These are phyloP conservation scores for Melanogrammus aeglefinus DNA, from an alignment of 2,797 vertebrate species.

Conservation along the genomic window DNA sequence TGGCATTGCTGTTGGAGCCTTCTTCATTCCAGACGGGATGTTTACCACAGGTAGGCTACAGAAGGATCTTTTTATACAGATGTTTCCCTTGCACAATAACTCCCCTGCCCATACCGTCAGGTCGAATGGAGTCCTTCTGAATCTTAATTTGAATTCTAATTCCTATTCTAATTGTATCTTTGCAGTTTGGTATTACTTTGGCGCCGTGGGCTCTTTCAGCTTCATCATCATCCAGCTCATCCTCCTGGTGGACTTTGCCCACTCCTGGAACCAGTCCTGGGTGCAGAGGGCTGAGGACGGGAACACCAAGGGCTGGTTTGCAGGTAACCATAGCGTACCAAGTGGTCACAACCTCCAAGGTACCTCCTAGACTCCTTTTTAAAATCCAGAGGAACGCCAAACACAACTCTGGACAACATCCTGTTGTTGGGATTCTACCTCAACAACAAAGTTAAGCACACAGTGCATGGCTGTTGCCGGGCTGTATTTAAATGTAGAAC, in stretches of 20 bases:
- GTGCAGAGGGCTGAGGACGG: conserved; percentile 74
- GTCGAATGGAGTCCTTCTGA: not conserved
- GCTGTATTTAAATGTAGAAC: no score
- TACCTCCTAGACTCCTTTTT: not conserved
- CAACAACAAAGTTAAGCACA: no score
- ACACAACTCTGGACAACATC: not conserved
- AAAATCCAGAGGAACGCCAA: not conserved
- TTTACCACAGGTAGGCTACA: conserved; percentile 78
- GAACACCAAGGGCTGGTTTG: conserved; percentile 81
- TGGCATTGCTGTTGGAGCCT: conserved; percentile 87
- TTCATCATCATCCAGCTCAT: conserved; percentile 92
- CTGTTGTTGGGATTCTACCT: no score
- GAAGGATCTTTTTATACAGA: not conserved
- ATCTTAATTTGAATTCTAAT: not conserved
- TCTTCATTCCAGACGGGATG: conserved; percentile 86
- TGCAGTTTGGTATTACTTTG: conserved; percentile 83
- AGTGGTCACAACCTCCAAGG: not conserved
- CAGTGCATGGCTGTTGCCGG: no score
- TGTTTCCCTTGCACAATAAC: not conserved
- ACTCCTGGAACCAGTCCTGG: conserved; percentile 91
- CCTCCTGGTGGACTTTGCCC: conserved; percentile 85
- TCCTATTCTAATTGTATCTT: not conserved
- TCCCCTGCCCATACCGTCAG: not conserved
- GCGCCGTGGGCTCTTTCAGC: conserved; percentile 83
- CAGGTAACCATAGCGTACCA: conserved; percentile 71